A percentile compares a stretch with the other conserved stretches of the same genome.
Conservation (phyloP, 2,797 vertebrate genomes). For the Sus cebifrons region DNA sequence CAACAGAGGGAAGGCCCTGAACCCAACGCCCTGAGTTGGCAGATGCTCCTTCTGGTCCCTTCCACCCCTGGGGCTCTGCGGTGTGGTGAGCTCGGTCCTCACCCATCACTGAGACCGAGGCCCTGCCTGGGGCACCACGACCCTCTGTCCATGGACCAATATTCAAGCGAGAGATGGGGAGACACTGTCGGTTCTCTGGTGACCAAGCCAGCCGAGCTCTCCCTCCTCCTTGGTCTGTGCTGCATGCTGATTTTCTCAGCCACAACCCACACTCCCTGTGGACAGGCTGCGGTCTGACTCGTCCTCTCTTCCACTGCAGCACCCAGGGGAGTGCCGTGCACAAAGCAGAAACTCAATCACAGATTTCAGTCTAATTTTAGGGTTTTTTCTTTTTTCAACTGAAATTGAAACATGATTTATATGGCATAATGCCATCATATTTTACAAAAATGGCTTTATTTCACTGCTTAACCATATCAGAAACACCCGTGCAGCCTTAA, state of each 20-base stretch:
- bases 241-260: neutral
- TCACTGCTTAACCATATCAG: neutral
- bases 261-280: neutral
- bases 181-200: no score
- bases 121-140: neutral
- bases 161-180: neutral
- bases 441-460: neutral
- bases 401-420: neutral
- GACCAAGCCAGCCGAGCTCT: neutral
- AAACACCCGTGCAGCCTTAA: neutral
- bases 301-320: neutral
- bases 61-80: fast-evolving
- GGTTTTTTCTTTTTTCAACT: neutral
- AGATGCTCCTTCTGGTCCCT: neutral
- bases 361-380: neutral
- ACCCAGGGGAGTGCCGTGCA: neutral
- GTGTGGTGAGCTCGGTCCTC: neutral
- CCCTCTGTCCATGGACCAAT: neutral
- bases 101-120: no score
- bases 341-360: neutral
- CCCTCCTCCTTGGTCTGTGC: fast-evolving
- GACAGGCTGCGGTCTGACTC: neutral
- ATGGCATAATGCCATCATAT: neutral
- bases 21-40: neutral
- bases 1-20: no score